Evolutionary conservation across 1,140 invertebrate genomes (phyloP), one percentile per base, ranked within the genome.

Genomic region (Bilobella aurantiaca): DNA sequence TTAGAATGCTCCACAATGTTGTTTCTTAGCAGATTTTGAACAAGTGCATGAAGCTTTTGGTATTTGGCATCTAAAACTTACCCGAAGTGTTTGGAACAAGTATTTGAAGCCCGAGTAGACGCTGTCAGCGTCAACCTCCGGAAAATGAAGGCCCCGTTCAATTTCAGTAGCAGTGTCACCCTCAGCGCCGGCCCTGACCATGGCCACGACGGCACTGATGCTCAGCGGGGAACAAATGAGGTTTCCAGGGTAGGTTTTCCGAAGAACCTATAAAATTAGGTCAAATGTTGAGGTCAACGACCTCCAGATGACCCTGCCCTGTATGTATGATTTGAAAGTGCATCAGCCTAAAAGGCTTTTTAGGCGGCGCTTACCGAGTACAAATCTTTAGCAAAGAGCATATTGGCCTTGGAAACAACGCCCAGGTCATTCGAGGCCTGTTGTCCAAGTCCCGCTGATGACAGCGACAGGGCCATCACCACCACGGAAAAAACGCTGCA

Each of bases 151-250:
- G 32, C 8, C 37, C 5, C 3, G 14, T 34, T 62, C 31, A 25
- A 62, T 62, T 8, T 62, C 60, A 47, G 14, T 18, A 18, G 60
- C 60, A 27, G 60, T 62, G 3, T 21, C 28, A 16, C 60, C 60
- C 5, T 21, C 5, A 27, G 32, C 60, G 18, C 60, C 60, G 23
- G 5, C 60, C 30, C 46, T 62, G 31, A 62, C 8, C 60, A 62
- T 62, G 12, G 32, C 60, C 16, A 62, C 46, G 3, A 21, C 31
- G 18, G 60, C 60, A 27, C 60, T 62, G 3, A 62, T 3, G 25
- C 60, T 62, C 23, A 42, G 28, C 12, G 60, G 60, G 3, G 60
- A 62, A 47, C 23, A 62, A 27, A 62, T 62, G 5, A 62, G 25
- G 37, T 62, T 62, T 8, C 49, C 49, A 16, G 12, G 12, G 21